These are phyloP conservation scores for Conopomorpha cramerella DNA, from an alignment of 1,140 invertebrate species.

Conservation along the genomic window DNA sequence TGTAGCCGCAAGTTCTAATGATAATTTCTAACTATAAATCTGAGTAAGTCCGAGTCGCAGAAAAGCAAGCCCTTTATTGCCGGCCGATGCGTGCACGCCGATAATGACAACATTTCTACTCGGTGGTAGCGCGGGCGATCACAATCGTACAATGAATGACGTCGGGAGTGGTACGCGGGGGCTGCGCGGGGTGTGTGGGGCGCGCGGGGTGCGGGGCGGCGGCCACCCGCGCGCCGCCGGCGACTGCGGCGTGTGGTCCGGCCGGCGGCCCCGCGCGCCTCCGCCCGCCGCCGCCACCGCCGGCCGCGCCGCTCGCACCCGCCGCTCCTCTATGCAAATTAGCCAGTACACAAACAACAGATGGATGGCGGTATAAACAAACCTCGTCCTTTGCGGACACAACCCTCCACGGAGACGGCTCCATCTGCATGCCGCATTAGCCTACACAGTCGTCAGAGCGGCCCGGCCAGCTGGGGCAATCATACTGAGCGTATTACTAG, in stretches of 20 bases:
- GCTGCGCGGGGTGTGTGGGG: conserved; percentile 16
- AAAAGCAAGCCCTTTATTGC: conserved; percentile 25
- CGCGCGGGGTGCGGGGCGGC: conserved; percentile 7
- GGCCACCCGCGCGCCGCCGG: conserved; percentile 45
- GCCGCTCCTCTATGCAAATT: conserved; percentile 53
- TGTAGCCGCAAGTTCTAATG: too few relatives aligned
- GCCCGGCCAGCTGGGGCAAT: too few relatives aligned
- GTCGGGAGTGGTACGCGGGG: conserved; percentile 14
- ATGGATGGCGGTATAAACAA: conserved; percentile 58
- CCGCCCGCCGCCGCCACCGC: conserved; percentile 29
- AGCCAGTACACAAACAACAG: conserved; percentile 53
- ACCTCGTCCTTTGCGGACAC: conserved; percentile 42
- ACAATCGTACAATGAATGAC: conserved; percentile 46
- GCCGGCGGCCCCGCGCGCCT: conserved; percentile 48
- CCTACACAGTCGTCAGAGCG: too few relatives aligned
- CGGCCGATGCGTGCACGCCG: conserved; percentile 35
- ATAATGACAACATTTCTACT: conserved; percentile 53
- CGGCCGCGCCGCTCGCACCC: conserved; percentile 5
- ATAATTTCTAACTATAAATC: conserved; percentile 9
- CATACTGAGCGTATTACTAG: too few relatives aligned
- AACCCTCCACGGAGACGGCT: too few relatives aligned
- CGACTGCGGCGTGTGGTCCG: too few relatives aligned
- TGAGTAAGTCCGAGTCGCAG: too few relatives aligned
- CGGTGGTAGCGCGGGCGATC: conserved; percentile 41
- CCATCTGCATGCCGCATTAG: too few relatives aligned